A percentile compares a stretch with the other conserved stretches of the same genome.
Evolutionary conservation across 2,797 vertebrate genomes (phyloP).

Genomic region (Oreonectes daqikongensis): DNA sequence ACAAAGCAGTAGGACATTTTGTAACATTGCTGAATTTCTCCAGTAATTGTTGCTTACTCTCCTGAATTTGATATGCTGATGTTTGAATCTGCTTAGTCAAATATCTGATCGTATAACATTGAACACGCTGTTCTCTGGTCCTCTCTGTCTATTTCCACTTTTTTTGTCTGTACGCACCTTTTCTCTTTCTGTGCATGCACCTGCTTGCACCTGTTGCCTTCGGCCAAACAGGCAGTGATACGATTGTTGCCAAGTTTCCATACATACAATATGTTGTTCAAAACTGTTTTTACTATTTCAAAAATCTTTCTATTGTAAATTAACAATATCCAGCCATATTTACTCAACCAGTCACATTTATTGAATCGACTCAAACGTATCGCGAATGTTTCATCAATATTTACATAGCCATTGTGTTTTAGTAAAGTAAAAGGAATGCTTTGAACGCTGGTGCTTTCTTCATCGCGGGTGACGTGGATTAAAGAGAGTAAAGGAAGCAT

Average conservation of each 20-base stretch:
- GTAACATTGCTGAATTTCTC: constrained; percentile 49
- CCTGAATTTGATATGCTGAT: constrained; percentile 65
- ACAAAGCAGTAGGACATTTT: constrained; percentile 39
- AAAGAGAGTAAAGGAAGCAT: background rate
- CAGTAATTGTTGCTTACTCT: constrained; percentile 52
- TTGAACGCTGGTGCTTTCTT: constrained; percentile 14
- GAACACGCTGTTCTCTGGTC: constrained; percentile 34
- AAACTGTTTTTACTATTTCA: background rate
- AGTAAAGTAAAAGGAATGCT: constrained; percentile 16
- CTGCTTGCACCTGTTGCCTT: constrained; percentile 29
- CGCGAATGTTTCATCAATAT: constrained; percentile 36
- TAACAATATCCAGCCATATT: constrained; percentile 23
- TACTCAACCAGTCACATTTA: background rate
- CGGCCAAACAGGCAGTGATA: constrained; percentile 18
- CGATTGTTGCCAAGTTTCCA: constrained; percentile 1
- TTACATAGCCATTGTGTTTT: constrained; percentile 36
- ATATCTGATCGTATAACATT: constrained; percentile 50
- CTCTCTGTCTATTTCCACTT: constrained; percentile 7
- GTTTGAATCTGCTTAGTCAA: constrained; percentile 40
- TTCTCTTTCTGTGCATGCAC: constrained; percentile 25
- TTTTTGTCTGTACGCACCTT: background rate
- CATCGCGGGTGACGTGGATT: background rate
- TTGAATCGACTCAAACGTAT: background rate
- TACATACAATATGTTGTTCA: constrained; percentile 3
- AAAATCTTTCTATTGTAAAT: constrained; percentile 12